Conservation (phyloP, 1,140 invertebrate species). For the Agrilus planipennis region DNA sequence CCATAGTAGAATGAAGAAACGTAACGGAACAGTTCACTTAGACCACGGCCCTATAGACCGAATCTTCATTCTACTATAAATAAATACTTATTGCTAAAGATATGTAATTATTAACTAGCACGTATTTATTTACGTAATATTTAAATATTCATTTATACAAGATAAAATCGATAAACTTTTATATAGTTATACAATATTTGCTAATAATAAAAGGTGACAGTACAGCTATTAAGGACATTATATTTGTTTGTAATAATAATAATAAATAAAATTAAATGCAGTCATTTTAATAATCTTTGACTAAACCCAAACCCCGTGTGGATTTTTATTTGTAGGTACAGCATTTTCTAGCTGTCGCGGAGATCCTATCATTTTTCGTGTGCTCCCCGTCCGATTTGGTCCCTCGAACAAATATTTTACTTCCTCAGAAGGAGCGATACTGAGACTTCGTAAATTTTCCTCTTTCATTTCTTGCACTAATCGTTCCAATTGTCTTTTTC, state of each 20-base stretch:
- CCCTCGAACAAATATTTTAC: conserved; percentile 69
- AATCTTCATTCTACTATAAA: too few species aligned
- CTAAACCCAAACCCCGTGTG: conserved; percentile 86
- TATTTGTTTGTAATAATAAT: background rate
- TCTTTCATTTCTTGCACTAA: conserved; percentile 84
- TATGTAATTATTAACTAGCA: too few species aligned
- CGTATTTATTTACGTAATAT: too few species aligned
- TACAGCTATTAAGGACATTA: too few species aligned
- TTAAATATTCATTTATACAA: too few species aligned
- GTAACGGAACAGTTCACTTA: too few species aligned
- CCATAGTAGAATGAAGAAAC: too few species aligned
- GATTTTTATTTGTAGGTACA: conserved; percentile 88
- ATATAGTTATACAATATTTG: too few species aligned
- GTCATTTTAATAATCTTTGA: background rate
- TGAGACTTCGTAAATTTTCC: conserved; percentile 77
- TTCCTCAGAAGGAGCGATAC: conserved; percentile 72
- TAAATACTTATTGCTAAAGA: too few species aligned
- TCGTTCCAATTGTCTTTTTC: conserved; percentile 73
- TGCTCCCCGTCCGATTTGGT: conserved; percentile 71
- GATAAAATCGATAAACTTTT: too few species aligned
- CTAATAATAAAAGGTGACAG: too few species aligned
- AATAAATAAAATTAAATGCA: background rate
- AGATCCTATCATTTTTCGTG: conserved; percentile 79
- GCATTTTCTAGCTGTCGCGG: conserved; percentile 84
- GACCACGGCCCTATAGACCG: too few species aligned